Evolutionary conservation across 2,797 vertebrate genomes (phyloP), one percentile per base, ranked within the genome.

Genomic region (Cirrhinus mrigala): DNA sequence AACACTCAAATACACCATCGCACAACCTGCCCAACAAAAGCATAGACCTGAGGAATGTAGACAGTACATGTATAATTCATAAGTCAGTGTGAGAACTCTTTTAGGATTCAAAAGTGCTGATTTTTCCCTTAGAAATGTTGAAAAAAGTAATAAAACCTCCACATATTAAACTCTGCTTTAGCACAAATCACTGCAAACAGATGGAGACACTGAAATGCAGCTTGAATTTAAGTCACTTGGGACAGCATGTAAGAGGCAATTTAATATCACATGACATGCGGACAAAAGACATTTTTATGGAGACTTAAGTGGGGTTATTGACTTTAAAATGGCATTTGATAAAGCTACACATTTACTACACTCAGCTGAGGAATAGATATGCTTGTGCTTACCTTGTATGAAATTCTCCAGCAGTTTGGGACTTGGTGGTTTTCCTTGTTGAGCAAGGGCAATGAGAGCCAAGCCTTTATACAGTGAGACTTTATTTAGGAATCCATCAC

Each of bases 401-500:
- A 91, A 94, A 88, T 94, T 96, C 84, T 96, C 94, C 90, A 96
- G 68, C 24, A 95, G 94, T 90, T 96, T 95, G 76, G 92, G 93
- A 68, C 94, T 95, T 0, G 95, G 95, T 58, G 94, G 94, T 89
- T 96, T 96, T 48, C 95, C 95, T 90, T 96, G 94, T 86, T 96
- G 95, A 81, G 96, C 96, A 1, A 96, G 87, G 7, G 95, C 95
- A 69, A 96, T 95, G 87, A 96, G 85, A 24, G 95, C 94, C 0
- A 96, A 92, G 0, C 90, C 93, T 94, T 95, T 96, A 83, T 96
- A 95, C 69, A 96, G 87, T 11, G 94, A 92, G 79, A 95, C 86
- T 91, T 95, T 96, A 90, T 90, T 95, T 74, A 96, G 88, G 90
- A 92, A 95, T 75, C 95, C 95, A 27, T 95, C 93, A 6, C 91